Conservation (phyloP, 2,888 invertebrate genomes). For the Rhyacophila evoluta region DNA sequence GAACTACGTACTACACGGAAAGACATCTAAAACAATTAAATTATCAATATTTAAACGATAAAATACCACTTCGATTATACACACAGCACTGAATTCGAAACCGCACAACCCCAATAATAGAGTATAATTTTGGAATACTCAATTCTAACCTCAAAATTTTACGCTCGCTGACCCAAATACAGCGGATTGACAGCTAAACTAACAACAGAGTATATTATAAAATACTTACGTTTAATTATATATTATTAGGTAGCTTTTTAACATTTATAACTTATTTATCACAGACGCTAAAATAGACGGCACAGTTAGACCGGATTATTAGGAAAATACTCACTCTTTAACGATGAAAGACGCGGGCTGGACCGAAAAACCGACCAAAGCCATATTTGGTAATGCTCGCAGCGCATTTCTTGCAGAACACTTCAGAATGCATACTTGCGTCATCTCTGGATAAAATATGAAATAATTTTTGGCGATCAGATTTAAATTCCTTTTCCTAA, state of each 20-base stretch:
- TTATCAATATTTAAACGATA: constrained; percentile 59
- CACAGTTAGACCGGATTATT: constrained; percentile 41
- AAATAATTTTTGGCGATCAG: background rate
- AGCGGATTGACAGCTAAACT: constrained; percentile 48
- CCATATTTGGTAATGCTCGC: constrained; percentile 78
- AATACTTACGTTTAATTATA: constrained; percentile 50
- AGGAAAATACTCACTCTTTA: constrained; percentile 44
- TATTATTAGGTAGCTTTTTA: constrained; percentile 39
- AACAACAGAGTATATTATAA: constrained; percentile 34
- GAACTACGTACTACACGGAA: constrained; percentile 97
- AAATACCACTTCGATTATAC: constrained; percentile 61
- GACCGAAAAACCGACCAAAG: constrained; percentile 73
- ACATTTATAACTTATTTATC: constrained; percentile 54
- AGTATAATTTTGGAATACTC: constrained; percentile 48
- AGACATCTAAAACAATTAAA: constrained; percentile 80
- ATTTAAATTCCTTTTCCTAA: constrained; percentile 11
- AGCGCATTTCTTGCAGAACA: constrained; percentile 57
- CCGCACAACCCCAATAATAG: constrained; percentile 63
- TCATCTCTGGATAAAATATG: constrained; percentile 29
- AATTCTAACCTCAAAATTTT: constrained; percentile 41
- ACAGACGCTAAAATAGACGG: constrained; percentile 64
- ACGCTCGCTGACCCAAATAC: constrained; percentile 46
- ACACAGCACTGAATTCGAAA: constrained; percentile 61
- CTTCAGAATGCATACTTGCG: constrained; percentile 41
- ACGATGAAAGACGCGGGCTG: constrained; percentile 58